A percentile compares a stretch with the other conserved stretches of the same genome.
These are phyloP conservation scores for Gambusia holbrooki DNA, from an alignment of 2,113 vertebrate species.

Conservation along the genomic window DNA sequence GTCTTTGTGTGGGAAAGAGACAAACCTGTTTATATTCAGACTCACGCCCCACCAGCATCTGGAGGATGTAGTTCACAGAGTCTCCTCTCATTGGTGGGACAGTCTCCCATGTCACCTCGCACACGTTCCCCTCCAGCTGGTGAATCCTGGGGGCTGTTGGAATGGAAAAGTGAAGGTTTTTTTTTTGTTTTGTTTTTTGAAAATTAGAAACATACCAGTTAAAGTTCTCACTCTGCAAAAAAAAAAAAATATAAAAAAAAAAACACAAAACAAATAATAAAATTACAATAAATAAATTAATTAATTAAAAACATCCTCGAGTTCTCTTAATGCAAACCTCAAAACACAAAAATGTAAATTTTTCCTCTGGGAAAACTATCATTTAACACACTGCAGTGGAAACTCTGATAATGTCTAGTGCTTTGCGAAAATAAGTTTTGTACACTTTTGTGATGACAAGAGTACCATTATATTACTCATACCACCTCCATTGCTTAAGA, in stretches of 20 bases:
- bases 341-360: neutral
- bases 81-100: slow-evolving; percentile 96
- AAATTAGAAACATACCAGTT: neutral
- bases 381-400: slow-evolving; percentile 8
- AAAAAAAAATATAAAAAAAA: too few species aligned
- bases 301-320: neutral
- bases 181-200: too few species aligned
- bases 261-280: neutral
- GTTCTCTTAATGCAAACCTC: neutral
- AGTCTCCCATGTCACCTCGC: slow-evolving; percentile 94
- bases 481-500: neutral
- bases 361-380: slow-evolving; percentile 9
- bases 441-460: neutral
- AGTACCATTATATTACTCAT: neutral
- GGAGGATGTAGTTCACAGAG: slow-evolving; percentile 89
- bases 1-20: slow-evolving; percentile 8
- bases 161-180: neutral
- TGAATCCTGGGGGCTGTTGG: slow-evolving; percentile 90
- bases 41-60: slow-evolving; percentile 93
- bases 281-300: neutral
- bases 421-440: neutral
- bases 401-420: neutral
- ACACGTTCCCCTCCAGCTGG: slow-evolving; percentile 92
- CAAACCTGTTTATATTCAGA: slow-evolving; percentile 97
- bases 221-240: neutral